These are phyloP conservation scores for Actinemys pallida DNA, from an alignment of 2,113 vertebrate species.

Conservation along the genomic window DNA sequence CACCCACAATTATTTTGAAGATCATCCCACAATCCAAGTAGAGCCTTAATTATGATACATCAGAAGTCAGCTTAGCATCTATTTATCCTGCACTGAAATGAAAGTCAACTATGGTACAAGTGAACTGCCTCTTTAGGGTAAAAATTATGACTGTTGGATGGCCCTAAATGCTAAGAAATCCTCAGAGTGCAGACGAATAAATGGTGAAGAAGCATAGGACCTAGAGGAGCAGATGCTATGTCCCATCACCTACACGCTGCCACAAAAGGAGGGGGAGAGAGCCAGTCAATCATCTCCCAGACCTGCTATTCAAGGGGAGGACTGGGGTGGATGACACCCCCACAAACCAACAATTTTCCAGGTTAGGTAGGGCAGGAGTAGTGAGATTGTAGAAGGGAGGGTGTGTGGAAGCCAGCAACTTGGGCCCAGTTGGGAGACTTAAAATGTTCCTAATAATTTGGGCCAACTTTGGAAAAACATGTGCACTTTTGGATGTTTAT, in stretches of 20 bases:
- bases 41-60: too few species aligned
- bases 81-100: too few species aligned
- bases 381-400: background rate
- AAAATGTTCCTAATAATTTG: background rate
- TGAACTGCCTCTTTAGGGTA: background rate
- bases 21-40: too few species aligned
- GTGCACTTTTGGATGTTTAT: background rate
- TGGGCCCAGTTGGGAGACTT: background rate
- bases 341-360: background rate
- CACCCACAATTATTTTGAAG: too few species aligned
- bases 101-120: background rate
- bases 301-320: background rate
- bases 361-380: background rate
- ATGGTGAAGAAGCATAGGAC: background rate
- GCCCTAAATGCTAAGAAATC: background rate
- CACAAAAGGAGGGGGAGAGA: background rate
- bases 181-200: background rate
- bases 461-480: background rate
- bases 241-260: background rate
- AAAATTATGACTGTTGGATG: background rate
- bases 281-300: background rate
- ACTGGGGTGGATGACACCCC: background rate
- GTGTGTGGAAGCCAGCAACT: background rate
- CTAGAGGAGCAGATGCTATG: background rate
- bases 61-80: too few species aligned